phyloP scores from a whole-genome alignment of 1,140 invertebrate genomes.

The Polypedilum vanderplanki region DNA sequence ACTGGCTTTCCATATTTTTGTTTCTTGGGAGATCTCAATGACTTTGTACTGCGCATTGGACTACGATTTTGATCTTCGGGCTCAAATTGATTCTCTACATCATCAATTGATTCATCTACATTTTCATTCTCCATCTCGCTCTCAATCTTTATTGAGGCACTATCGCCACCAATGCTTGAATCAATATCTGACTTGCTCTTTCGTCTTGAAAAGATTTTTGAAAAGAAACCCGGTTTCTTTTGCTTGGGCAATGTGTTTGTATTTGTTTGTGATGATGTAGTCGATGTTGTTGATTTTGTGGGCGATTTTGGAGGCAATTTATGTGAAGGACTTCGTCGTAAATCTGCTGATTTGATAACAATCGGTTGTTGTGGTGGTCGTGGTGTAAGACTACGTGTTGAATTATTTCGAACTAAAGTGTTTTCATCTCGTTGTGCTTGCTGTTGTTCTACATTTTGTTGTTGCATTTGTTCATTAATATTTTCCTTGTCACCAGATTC shows the following conservation, averaged over 20 bases:
- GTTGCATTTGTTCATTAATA: conserved; percentile 31
- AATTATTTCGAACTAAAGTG: conserved; percentile 35
- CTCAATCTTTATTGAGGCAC: conserved; percentile 30
- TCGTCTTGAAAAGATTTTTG: conserved; percentile 53
- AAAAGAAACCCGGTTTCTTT: conserved; percentile 57
- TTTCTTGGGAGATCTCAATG: conserved; percentile 34
- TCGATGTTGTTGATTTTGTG: conserved; percentile 30
- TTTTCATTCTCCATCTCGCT: conserved; percentile 34
- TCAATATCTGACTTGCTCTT: conserved; percentile 45
- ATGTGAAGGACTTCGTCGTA: conserved; percentile 43
- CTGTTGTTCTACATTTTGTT: conserved; percentile 34
- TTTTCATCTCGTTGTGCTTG: neutral
- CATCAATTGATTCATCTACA: conserved; percentile 38
- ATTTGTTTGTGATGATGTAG: conserved; percentile 41
- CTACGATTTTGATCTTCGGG: conserved; percentile 37
- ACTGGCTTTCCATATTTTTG: conserved; percentile 44
- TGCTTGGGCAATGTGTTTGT: conserved; percentile 48
- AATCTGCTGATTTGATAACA: conserved; percentile 42
- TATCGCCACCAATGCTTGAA: conserved; percentile 31
- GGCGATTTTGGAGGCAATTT: conserved; percentile 44
- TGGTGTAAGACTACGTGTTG: conserved; percentile 33
- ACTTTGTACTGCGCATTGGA: conserved; percentile 37
- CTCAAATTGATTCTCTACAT: conserved; percentile 33
- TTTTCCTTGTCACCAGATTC: conserved; percentile 32
- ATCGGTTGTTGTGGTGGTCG: conserved; percentile 45